phyloP scores from a whole-genome alignment of 30 jellyfish, hydroid and myxozoan genomes.

The Aurelia aurita region DNA sequence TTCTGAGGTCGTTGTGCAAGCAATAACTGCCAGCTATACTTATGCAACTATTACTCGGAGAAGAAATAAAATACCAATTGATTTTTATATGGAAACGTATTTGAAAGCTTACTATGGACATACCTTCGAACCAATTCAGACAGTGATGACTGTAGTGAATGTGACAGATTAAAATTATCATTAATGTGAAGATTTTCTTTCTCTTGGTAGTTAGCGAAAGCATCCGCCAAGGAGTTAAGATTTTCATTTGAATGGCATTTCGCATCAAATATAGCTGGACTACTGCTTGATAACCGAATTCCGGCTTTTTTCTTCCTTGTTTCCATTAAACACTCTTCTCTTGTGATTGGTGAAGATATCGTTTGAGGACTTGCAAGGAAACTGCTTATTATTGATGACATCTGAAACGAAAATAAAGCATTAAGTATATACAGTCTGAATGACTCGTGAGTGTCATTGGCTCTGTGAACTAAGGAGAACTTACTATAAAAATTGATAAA shows the following conservation, averaged over 20 bases:
- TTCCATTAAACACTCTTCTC: neutral
- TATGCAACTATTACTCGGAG: too few species aligned
- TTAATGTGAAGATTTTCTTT: neutral
- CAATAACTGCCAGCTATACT: too few species aligned
- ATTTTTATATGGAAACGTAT: too few species aligned
- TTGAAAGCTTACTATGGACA: too few species aligned
- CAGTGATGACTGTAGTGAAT: neutral
- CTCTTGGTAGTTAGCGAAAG: conserved; percentile 48
- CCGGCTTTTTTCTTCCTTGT: neutral
- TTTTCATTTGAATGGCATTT: conserved; percentile 17
- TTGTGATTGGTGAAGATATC: neutral
- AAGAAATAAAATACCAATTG: too few species aligned
- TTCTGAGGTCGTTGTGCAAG: too few species aligned
- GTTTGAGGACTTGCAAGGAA: conserved; percentile 38
- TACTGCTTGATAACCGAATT: conserved; percentile 49
- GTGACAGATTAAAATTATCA: neutral
- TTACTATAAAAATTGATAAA: too few species aligned
- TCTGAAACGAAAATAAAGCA: neutral
- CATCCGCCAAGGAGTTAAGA: conserved; percentile 73
- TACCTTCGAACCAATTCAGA: neutral
- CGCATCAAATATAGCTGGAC: conserved; percentile 55
- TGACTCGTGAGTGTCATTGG: too few species aligned
- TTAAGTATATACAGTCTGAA: neutral
- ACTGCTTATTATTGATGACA: conserved; percentile 46
- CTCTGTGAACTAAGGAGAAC: too few species aligned